Conservation (phyloP, 2,888 invertebrate genomes). For the Hyposoter didymator region DNA sequence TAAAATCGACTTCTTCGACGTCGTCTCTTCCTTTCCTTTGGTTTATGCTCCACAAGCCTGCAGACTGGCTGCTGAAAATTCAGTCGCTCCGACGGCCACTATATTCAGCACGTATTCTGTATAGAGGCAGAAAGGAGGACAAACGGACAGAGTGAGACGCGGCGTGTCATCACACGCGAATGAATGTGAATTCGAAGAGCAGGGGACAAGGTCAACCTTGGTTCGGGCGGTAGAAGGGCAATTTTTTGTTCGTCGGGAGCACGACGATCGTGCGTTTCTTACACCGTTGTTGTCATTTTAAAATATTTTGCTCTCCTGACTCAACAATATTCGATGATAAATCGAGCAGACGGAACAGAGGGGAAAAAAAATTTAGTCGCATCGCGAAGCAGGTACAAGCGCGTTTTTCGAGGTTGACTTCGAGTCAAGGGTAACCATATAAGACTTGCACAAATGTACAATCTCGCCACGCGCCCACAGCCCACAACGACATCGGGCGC, state of each 20-base stretch:
- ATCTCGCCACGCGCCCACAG: not conserved
- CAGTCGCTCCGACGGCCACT: not conserved
- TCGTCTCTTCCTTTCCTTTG: not conserved
- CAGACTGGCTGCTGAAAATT: not conserved
- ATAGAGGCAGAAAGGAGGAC: not conserved
- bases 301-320: not conserved
- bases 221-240: not conserved
- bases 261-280: not conserved
- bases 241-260: not conserved
- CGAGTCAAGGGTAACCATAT: constrained; percentile 3
- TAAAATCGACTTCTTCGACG: not conserved
- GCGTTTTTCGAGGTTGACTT: not conserved
- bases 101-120: not conserved
- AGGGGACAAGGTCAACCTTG: not conserved
- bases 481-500: not conserved
- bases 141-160: not conserved
- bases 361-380: not conserved
- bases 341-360: not conserved
- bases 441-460: not conserved
- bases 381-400: not conserved
- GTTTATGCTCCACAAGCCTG: not conserved
- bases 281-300: not conserved
- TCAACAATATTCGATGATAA: not conserved
- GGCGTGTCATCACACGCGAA: not conserved
- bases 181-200: not conserved